Percentiles rank a stretch among this genome's conserved stretches.
phyloP scores from a whole-genome alignment of 2,888 invertebrate genomes.

The Melanostoma mellinum region DNA sequence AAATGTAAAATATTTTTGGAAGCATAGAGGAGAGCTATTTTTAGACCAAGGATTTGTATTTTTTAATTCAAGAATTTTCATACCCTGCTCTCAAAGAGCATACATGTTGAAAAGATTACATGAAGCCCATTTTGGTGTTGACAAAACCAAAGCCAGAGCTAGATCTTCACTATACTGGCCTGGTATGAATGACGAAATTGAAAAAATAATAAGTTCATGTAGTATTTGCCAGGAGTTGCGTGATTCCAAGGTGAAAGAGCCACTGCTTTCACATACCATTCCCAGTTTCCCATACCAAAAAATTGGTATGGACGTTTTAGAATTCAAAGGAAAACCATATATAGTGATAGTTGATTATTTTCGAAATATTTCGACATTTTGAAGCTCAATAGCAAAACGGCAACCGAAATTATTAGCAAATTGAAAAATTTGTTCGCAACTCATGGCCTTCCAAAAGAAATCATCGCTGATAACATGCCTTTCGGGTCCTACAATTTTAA shows the following conservation, averaged over 20 bases:
- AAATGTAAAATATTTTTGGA: conserved; percentile 56
- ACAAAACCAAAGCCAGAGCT: conserved; percentile 74
- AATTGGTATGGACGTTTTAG: conserved; percentile 76
- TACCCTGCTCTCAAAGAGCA: conserved; percentile 50
- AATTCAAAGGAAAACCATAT: conserved; percentile 59
- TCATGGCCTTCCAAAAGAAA: conserved; percentile 21
- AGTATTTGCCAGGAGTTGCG: conserved; percentile 50
- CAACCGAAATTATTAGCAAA: conserved; percentile 47
- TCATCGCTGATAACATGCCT: conserved; percentile 24
- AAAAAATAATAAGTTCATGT: conserved; percentile 64
- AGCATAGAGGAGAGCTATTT: conserved; percentile 38
- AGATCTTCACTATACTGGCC: conserved; percentile 74
- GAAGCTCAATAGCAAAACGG: conserved; percentile 65
- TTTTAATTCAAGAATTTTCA: conserved; percentile 60
- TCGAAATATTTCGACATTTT: conserved; percentile 69
- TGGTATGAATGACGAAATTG: conserved; percentile 68
- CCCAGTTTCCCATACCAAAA: conserved; percentile 73
- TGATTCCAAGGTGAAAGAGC: conserved; percentile 57
- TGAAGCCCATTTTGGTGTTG: conserved; percentile 74
- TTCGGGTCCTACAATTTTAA: conserved; percentile 22
- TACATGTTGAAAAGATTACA: conserved; percentile 72
- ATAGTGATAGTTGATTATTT: conserved; percentile 65
- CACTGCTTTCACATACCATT: conserved; percentile 49
- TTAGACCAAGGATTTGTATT: conserved; percentile 58
- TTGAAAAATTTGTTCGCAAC: conserved; percentile 46